Evolutionary conservation across 2,113 vertebrate genomes (phyloP).

Genomic region (Megaceryle torquata): DNA sequence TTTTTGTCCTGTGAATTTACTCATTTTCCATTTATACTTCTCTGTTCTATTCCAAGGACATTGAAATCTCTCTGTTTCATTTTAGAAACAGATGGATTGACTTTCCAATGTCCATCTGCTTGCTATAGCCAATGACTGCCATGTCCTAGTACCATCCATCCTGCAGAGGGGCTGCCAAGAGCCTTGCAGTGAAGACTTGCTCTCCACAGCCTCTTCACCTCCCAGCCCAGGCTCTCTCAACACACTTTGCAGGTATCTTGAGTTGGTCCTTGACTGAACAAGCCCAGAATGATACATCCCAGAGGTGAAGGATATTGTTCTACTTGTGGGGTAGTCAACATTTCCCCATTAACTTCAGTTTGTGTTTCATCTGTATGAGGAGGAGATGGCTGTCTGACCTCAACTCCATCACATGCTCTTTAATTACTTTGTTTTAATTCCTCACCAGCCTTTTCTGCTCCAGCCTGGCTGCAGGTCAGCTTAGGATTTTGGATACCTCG

Average conservation of each 20-base stretch:
- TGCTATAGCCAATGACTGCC: not conserved
- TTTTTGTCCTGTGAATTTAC: not conserved
- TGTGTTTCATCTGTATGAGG: not conserved
- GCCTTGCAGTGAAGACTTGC: not conserved
- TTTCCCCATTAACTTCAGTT: not conserved
- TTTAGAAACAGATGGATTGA: not conserved
- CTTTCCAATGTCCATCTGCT: not conserved
- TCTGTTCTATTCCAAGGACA: not conserved
- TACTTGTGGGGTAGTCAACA: not conserved
- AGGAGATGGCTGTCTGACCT: accelerated
- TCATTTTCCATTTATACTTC: not conserved
- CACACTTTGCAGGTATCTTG: accelerated
- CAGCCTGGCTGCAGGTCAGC: not conserved
- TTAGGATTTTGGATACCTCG: not conserved
- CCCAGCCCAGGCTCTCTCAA: not conserved
- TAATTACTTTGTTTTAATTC: not conserved
- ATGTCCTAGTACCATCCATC: not conserved
- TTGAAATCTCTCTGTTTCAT: not conserved
- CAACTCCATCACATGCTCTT: not conserved
- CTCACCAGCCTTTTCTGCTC: not conserved
- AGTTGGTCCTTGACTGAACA: not conserved
- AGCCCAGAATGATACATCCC: not conserved
- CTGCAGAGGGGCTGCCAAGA: not conserved
- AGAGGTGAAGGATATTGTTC: not conserved
- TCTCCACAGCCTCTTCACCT: not conserved